These are phyloP conservation scores for Dasysyrphus tricinctus DNA, from an alignment of 2,888 invertebrate species.

Conservation along the genomic window DNA sequence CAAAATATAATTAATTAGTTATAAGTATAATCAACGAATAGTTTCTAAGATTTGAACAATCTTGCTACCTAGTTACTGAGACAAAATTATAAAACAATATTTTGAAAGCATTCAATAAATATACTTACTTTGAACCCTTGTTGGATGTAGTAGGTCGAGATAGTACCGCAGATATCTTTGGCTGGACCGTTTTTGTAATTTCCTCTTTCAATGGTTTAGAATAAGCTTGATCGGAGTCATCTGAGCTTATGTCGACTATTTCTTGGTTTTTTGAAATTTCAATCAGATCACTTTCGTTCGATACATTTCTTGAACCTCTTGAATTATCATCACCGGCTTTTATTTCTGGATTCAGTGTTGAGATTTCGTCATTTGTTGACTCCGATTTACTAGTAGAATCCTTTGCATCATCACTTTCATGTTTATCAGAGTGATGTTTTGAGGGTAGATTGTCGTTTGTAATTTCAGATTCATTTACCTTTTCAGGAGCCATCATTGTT, in stretches of 20 bases:
- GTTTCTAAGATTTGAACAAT: too few relatives aligned
- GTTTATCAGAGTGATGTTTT: not conserved
- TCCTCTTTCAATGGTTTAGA: not conserved
- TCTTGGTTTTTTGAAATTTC: not conserved
- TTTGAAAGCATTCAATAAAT: too few relatives aligned
- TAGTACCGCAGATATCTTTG: slow-evolving; percentile 77
- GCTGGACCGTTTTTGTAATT: slow-evolving; percentile 75
- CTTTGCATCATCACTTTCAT: not conserved
- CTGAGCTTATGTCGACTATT: slow-evolving; percentile 51
- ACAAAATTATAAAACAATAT: too few relatives aligned
- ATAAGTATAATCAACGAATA: too few relatives aligned
- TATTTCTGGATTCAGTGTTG: not conserved
- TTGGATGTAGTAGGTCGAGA: not conserved
- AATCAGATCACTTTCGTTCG: slow-evolving; percentile 24
- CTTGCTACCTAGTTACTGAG: too few relatives aligned
- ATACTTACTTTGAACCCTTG: slow-evolving; percentile 7
- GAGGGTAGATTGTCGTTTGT: not conserved
- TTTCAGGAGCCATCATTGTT: slow-evolving; percentile 38
- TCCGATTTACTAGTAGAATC: not conserved
- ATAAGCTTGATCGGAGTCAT: slow-evolving; percentile 22
- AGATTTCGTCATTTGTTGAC: not conserved
- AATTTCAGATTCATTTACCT: not conserved
- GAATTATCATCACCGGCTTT: not conserved
- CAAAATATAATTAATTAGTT: too few relatives aligned
- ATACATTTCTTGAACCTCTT: not conserved